Evolutionary conservation across 2,888 invertebrate species (phyloP), one percentile per base, ranked within the genome.

Genomic region (Subacronicta megacephala): DNA sequence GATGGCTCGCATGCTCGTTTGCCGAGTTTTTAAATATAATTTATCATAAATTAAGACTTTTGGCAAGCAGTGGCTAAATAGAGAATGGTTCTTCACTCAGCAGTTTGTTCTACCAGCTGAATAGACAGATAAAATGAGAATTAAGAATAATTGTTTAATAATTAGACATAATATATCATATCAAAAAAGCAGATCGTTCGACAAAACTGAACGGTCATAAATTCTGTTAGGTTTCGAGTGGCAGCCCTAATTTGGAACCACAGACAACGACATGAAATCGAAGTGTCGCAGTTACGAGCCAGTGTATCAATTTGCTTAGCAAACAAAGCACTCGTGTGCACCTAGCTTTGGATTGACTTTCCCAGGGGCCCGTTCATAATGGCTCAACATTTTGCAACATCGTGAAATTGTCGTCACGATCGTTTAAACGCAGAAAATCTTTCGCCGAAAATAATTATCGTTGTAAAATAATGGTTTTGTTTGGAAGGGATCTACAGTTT

Each of bases 231-330:
- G 3, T n/a, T n/a, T 31, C n/a, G n/a, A 5, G 31, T 31, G 9
- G 5, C 46, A 36, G 5, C 10, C 17, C 33, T 42, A 56, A 4
- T 51, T 16, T 0, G 7, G 16, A 50, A 45, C 37, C 35, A 38
- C 17, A 10, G 29, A 18, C 33, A 6, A 29, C 13, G 42, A 47
- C 50, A 37, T 31, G 1, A 61, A 58, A 65, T 65, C 16, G 46
- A 55, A 50, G 15, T 67, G 62, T 65, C 55, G 36, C 37, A 17
- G 13, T 18, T 40, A 18, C 13, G 20, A 50, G 31, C 37, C 29
- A 12, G 53, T 15, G 55, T 61, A 61, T 65, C 55, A 61, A 65
- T 61, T 65, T 67, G 50, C 55, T 43, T 60, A 50, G n/a, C 67
- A 55, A 65, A 67, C 55, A 51, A 55, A 61, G 43, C 61, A 67